Evolutionary conservation across 2,888 invertebrate genomes (phyloP).

Genomic region (Noctua janthe): DNA sequence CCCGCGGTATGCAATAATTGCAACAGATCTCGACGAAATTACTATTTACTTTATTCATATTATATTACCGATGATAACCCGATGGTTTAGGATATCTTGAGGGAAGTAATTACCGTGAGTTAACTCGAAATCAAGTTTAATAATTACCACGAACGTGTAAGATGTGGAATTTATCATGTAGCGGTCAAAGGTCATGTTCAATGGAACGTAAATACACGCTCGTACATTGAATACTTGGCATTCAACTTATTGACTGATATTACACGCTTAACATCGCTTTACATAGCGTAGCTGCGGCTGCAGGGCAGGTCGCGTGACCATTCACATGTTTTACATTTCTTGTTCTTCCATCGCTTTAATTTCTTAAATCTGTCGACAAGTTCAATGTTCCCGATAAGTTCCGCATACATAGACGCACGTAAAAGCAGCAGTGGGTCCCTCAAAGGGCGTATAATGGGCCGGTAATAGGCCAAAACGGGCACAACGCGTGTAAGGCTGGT

Average conservation of each 20-base stretch:
- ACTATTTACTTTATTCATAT: slow-evolving; percentile 60
- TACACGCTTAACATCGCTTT: slow-evolving; percentile 29
- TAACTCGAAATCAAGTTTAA: slow-evolving; percentile 50
- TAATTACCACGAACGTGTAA: slow-evolving; percentile 49
- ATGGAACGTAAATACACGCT: slow-evolving; percentile 56
- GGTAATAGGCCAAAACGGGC: slow-evolving; percentile 73
- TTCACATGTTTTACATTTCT: slow-evolving; percentile 32
- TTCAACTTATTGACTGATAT: slow-evolving; percentile 52
- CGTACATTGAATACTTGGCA: slow-evolving; percentile 35
- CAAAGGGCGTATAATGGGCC: slow-evolving; percentile 72
- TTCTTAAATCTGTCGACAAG: slow-evolving; percentile 38
- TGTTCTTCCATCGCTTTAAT: slow-evolving; percentile 15
- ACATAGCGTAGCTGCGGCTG: slow-evolving; percentile 15
- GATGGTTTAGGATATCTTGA: slow-evolving; percentile 45
- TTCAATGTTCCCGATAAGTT: slow-evolving; percentile 48
- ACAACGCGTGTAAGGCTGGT: slow-evolving; percentile 72
- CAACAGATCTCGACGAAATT: slow-evolving; percentile 66
- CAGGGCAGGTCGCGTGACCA: slow-evolving; percentile 37
- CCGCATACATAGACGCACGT: slow-evolving; percentile 22
- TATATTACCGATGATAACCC: slow-evolving; percentile 62
- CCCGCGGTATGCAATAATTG: slow-evolving; percentile 63
- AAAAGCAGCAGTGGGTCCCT: slow-evolving; percentile 57
- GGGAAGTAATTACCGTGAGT: slow-evolving; percentile 53
- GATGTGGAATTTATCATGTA: slow-evolving; percentile 42
- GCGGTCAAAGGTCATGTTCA: slow-evolving; percentile 61